Evolutionary conservation across 2,113 vertebrate species (phyloP).

Genomic region (Semnornis frantzii): DNA sequence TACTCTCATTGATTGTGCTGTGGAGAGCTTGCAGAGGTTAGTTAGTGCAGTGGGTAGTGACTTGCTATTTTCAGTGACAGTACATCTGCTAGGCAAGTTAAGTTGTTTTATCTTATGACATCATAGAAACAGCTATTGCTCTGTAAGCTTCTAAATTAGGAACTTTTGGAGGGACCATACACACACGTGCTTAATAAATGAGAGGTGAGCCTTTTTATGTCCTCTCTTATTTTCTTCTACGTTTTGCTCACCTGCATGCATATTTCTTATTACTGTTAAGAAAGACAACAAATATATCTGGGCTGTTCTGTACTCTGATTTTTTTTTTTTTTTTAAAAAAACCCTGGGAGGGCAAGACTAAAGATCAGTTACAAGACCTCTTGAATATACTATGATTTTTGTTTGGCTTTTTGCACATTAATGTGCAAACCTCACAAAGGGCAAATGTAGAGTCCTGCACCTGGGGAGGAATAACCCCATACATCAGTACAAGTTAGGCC

Average conservation of each 20-base stretch:
- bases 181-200: background rate
- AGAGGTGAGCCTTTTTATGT: background rate
- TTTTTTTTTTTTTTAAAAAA: background rate
- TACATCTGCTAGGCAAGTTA: background rate
- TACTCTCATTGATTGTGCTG: background rate
- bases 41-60: background rate
- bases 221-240: background rate
- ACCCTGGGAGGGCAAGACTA: background rate
- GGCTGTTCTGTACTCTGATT: background rate
- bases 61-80: background rate
- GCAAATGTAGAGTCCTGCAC: too few species aligned
- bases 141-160: background rate
- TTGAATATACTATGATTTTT: background rate
- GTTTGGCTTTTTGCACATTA: background rate
- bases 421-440: rapidly evolving
- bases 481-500: too few species aligned
- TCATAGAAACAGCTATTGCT: background rate
- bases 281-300: background rate
- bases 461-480: too few species aligned
- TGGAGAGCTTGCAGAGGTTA: background rate
- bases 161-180: background rate
- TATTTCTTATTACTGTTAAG: background rate
- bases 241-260: background rate
- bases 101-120: background rate
- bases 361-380: background rate